These are phyloP conservation scores for Synergus japonicus DNA, from an alignment of 2,888 invertebrate species.

Conservation along the genomic window DNA sequence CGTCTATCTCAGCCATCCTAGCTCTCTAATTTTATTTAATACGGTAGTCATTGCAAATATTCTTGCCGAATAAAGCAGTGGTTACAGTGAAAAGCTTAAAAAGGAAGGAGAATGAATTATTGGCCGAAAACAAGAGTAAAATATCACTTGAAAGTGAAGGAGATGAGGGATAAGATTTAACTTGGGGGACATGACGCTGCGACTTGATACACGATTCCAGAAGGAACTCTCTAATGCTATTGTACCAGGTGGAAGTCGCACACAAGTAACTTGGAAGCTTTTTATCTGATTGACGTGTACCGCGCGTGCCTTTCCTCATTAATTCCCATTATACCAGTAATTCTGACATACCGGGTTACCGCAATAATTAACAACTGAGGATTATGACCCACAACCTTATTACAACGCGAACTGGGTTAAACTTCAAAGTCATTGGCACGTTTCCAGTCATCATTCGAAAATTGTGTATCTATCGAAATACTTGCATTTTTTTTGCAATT, in stretches of 20 bases:
- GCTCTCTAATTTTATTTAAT: too few relatives aligned
- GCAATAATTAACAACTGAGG: conserved; percentile 55
- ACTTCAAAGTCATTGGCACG: neutral
- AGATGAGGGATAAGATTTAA: conserved; percentile 11
- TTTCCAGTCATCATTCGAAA: neutral
- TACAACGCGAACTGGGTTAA: neutral
- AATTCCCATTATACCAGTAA: conserved; percentile 52
- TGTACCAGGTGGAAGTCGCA: conserved; percentile 22
- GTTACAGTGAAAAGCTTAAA: too few relatives aligned
- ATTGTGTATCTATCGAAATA: neutral
- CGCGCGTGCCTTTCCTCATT: conserved; percentile 53
- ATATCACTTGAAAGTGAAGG: neutral
- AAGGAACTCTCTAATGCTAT: conserved; percentile 6
- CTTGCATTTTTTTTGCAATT: too few relatives aligned
- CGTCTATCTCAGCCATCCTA: too few relatives aligned
- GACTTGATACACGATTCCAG: conserved; percentile 33
- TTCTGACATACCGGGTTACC: conserved; percentile 55
- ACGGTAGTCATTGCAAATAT: too few relatives aligned
- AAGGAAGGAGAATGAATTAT: neutral
- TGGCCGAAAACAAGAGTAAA: neutral
- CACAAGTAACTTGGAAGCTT: conserved; percentile 39
- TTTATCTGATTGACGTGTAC: conserved; percentile 54
- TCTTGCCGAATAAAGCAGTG: too few relatives aligned
- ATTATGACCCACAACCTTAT: neutral
- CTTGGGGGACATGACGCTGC: conserved; percentile 11